Evolutionary conservation across 2,797 vertebrate species (phyloP), one percentile per base, ranked within the genome.

Genomic region (Galago senegalensis): DNA sequence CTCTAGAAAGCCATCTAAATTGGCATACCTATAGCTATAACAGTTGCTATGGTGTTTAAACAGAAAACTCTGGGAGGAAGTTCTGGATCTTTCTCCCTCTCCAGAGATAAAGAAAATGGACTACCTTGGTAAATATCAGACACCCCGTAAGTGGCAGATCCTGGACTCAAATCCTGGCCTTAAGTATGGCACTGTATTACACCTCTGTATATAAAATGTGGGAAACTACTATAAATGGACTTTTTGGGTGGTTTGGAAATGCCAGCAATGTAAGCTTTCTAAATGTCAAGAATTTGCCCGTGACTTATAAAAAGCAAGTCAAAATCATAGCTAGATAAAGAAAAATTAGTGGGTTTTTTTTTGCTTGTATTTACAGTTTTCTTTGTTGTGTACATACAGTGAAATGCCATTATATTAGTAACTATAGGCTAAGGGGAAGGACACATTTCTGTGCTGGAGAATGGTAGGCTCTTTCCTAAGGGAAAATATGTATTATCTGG

Each of bases 261-360:
- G 29, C 25, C 70, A 63, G 29, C 25, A 20, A 75, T 31, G 25
- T 37, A 76, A 56, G 13, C 27, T 76, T 84, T 40, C 9, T 25
- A 63, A 75, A 65, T 91, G 31, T 65, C 75, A 91, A 75, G n/a
- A 75, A 91, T 84, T 84, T 84, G 31, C n/a, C 13, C 40, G 25
- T 73, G 29, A 31, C 63, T 65, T 65, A 65, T 2, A 63, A 29
- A 82, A 82, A 16, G 29, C 29, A 72, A 73, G 43, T 65, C 67
- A 31, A 49, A 18, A 69, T n/a, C 34, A 17, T 73, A 82, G 18
- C 40, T 83, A 31, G 1, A 29, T 61, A 56, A 37, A 72, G 77
- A 91, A 72, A 13, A 49, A 70, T 70, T 70, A 70, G 31, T 18
- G 3, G n/a, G 43, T 21, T 18, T 80, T 89, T 65, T 65, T 31